These are phyloP conservation scores for Blastobasis adustella DNA, from an alignment of 2,888 invertebrate genomes.

Conservation along the genomic window DNA sequence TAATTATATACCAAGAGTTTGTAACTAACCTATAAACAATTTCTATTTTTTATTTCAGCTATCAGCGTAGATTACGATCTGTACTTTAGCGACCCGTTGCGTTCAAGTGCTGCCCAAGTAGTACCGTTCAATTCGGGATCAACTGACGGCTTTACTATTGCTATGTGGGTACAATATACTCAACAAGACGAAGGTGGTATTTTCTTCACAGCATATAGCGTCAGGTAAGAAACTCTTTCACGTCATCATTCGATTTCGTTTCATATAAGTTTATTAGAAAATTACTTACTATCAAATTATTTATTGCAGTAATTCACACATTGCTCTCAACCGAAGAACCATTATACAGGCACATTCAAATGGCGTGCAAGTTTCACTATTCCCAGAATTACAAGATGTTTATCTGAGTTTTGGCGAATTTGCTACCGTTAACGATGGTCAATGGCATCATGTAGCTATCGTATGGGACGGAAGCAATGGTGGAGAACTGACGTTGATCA, in stretches of 20 bases:
- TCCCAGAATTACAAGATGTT: conserved; percentile 90
- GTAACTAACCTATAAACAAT: not conserved
- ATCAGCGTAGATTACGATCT: conserved; percentile 98
- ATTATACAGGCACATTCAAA: conserved; percentile 93
- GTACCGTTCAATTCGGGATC: conserved; percentile 91
- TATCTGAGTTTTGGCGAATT: conserved; percentile 93
- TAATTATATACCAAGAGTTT: not conserved
- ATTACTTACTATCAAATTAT: not conserved
- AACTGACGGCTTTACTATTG: conserved; percentile 88
- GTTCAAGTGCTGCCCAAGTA: conserved; percentile 93
- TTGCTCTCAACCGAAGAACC: conserved; percentile 84
- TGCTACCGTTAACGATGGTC: conserved; percentile 95
- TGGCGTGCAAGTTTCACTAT: conserved; percentile 93
- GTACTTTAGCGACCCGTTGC: conserved; percentile 92
- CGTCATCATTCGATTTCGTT: no score
- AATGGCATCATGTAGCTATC: conserved; percentile 96
- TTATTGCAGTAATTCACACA: conserved; percentile 81
- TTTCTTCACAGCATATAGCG: conserved; percentile 94
- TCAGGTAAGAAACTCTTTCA: conserved; percentile 73
- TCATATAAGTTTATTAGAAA: no score
- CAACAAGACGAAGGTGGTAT: conserved; percentile 93
- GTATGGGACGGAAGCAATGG: conserved; percentile 94
- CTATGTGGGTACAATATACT: conserved; percentile 97
- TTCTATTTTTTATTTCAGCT: conserved; percentile 74
- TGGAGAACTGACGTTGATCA: conserved; percentile 91